Evolutionary conservation across 2,797 vertebrate genomes (phyloP).

Genomic region (Petrocephalus sullivani): DNA sequence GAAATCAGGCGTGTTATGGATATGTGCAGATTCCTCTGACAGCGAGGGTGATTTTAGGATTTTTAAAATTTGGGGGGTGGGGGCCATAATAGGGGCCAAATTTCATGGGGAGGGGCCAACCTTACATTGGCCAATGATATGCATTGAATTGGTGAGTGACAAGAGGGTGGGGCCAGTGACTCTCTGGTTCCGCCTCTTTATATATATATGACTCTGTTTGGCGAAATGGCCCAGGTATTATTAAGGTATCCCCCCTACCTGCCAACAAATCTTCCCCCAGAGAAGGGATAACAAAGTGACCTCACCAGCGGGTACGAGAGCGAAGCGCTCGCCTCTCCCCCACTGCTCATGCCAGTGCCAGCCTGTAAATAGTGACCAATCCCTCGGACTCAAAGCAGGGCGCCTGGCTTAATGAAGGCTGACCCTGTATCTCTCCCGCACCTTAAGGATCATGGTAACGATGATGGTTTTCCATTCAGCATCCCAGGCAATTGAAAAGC

Average conservation of each 20-base stretch:
- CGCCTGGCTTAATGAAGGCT: conserved; percentile 28
- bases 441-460: conserved; percentile 34
- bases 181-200: background rate
- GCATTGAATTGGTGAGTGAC: background rate
- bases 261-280: conserved; percentile 12
- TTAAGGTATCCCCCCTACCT: background rate
- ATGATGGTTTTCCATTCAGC: conserved; percentile 28
- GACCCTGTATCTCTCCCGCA: conserved; percentile 23
- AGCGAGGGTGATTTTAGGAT: background rate
- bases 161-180: background rate
- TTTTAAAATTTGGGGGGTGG: background rate
- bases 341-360: conserved; percentile 33
- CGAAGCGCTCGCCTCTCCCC: conserved; percentile 21
- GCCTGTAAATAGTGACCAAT: conserved; percentile 28
- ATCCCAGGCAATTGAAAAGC: conserved; percentile 22
- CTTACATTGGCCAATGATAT: background rate
- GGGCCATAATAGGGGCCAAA: background rate
- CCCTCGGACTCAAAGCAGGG: conserved; percentile 28
- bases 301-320: background rate
- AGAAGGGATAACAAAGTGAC: background rate
- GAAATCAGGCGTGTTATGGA: background rate
- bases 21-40: background rate
- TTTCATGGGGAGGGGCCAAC: background rate
- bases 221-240: conserved; percentile 26
- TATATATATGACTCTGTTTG: background rate